Percentiles rank a stretch among this genome's conserved stretches.
These are phyloP conservation scores for Syndactyla subalaris DNA, from an alignment of 2,797 vertebrate species.

Conservation along the genomic window DNA sequence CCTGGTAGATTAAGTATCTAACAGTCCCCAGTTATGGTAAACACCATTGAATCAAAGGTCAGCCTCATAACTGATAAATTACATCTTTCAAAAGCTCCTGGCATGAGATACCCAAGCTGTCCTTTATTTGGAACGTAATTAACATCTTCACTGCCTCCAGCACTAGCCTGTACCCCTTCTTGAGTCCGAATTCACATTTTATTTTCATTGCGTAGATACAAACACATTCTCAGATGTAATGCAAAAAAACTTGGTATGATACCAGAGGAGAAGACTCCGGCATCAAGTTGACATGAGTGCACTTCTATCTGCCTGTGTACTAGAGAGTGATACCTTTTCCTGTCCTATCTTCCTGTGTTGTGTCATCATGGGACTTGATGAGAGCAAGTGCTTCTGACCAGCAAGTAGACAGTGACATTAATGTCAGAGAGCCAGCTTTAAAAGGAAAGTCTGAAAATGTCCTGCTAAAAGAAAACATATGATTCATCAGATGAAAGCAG, in stretches of 20 bases:
- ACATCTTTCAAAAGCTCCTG: background rate
- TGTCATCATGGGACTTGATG: background rate
- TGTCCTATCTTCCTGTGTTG: background rate
- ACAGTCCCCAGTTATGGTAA: background rate
- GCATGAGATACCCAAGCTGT: background rate
- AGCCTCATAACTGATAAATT: background rate
- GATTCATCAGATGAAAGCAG: background rate
- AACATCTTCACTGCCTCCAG: background rate
- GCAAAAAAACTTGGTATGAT: background rate
- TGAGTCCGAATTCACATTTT: background rate
- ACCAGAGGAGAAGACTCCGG: background rate
- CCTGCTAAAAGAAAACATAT: rapidly evolving
- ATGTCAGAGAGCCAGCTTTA: background rate
- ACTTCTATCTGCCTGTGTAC: background rate
- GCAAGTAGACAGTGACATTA: background rate
- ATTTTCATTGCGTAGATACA: background rate
- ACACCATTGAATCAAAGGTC: background rate
- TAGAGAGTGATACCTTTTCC: background rate
- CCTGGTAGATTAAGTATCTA: background rate
- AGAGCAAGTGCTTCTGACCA: background rate
- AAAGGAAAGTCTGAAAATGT: background rate
- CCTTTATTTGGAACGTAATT: background rate
- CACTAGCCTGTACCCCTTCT: background rate
- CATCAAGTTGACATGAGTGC: background rate
- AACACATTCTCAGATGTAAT: background rate